A percentile compares a stretch with the other conserved stretches of the same genome.
phyloP scores from a whole-genome alignment of 2,888 invertebrate species.

The Eupelmus urozonus region DNA sequence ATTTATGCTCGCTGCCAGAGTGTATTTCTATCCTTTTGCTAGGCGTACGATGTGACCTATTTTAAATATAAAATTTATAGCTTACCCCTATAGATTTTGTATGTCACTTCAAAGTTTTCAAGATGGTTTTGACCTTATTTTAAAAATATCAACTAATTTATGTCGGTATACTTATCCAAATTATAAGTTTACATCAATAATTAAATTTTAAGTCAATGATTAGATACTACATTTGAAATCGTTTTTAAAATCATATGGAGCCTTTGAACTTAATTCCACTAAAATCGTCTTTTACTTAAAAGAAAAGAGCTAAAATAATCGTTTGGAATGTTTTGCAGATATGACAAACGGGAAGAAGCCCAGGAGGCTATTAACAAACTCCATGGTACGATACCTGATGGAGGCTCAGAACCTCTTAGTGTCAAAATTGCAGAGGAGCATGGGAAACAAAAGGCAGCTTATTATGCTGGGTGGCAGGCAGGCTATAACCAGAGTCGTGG shows the following conservation, averaged over 20 bases:
- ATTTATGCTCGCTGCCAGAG: constrained; percentile 42
- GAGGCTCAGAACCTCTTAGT: constrained; percentile 89
- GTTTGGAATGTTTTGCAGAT: constrained; percentile 79
- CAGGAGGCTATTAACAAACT: constrained; percentile 92
- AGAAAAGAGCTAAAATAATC: too few species aligned
- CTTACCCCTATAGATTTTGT: constrained; percentile 33
- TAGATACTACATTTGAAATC: too few species aligned
- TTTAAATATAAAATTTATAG: constrained; percentile 56
- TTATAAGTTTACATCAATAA: too few species aligned
- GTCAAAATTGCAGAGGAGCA: constrained; percentile 93
- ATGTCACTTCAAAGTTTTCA: constrained; percentile 26
- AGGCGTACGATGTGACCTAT: constrained; percentile 37
- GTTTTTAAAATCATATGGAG: too few species aligned
- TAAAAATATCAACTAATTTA: constrained; percentile 39
- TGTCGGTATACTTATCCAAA: background rate
- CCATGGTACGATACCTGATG: constrained; percentile 91
- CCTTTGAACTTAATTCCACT: too few species aligned
- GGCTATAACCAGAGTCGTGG: constrained; percentile 82
- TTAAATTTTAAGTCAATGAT: too few species aligned
- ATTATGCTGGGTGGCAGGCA: constrained; percentile 85
- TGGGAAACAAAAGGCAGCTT: constrained; percentile 88
- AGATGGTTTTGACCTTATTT: constrained; percentile 33
- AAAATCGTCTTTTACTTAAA: too few species aligned
- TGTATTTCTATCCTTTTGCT: constrained; percentile 52
- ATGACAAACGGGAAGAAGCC: constrained; percentile 92